phyloP scores from a whole-genome alignment of 2,888 invertebrate genomes.

The Lepidocyrtinus sp. region DNA sequence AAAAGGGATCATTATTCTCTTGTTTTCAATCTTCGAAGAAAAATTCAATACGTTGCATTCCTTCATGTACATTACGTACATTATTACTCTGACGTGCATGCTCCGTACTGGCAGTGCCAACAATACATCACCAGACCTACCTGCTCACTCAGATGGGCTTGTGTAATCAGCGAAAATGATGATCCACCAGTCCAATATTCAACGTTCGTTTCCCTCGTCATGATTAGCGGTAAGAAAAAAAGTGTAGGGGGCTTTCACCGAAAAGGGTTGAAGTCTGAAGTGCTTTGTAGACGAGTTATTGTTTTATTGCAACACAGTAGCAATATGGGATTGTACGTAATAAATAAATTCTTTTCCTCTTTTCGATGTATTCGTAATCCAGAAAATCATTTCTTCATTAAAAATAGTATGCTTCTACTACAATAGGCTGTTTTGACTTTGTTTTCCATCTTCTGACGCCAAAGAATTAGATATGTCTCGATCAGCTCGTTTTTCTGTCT shows the following conservation, averaged over 20 bases:
- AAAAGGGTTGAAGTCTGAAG: slow-evolving; percentile 5
- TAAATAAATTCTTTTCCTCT: not conserved
- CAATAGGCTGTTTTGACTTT: not conserved
- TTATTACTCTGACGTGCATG: slow-evolving; percentile 23
- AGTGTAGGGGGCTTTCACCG: too few relatives aligned
- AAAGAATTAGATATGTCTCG: slow-evolving; percentile 55
- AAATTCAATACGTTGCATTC: slow-evolving; percentile 52
- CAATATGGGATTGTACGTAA: slow-evolving; percentile 32
- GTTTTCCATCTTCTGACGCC: slow-evolving; percentile 32
- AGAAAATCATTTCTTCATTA: slow-evolving; percentile 48
- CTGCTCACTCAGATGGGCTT: not conserved
- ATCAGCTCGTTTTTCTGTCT: slow-evolving; percentile 36
- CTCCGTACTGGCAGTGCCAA: not conserved
- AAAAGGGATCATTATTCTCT: slow-evolving; percentile 48
- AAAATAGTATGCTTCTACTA: not conserved
- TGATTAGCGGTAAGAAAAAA: slow-evolving; percentile 44
- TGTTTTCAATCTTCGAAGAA: slow-evolving; percentile 26
- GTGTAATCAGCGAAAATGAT: slow-evolving; percentile 25
- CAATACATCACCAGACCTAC: slow-evolving; percentile 8
- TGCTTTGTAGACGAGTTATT: not conserved
- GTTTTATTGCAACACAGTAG: slow-evolving; percentile 4
- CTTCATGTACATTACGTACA: slow-evolving; percentile 24
- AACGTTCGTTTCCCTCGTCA: slow-evolving; percentile 18
- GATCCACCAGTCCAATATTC: too few relatives aligned
- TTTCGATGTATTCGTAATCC: slow-evolving; percentile 25